Conservation (phyloP, 2,113 vertebrate genomes). For the Merops nubicus region DNA sequence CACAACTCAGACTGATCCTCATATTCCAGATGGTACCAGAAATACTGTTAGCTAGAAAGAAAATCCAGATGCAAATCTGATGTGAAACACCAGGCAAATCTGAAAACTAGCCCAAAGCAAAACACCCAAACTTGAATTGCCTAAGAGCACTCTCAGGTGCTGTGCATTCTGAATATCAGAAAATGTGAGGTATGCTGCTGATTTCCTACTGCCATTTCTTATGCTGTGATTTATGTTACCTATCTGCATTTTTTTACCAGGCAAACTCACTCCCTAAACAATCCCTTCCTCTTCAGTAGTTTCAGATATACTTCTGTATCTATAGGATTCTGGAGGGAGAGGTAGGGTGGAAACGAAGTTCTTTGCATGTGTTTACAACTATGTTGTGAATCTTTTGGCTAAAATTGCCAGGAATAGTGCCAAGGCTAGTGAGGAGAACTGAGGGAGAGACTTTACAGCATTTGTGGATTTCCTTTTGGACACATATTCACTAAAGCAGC, state of each 20-base stretch:
- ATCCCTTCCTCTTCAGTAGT: neutral
- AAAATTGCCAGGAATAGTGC: neutral
- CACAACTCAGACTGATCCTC: neutral
- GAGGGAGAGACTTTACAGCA: neutral
- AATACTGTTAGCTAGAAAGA: neutral
- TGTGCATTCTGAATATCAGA: neutral
- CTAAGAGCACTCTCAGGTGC: neutral
- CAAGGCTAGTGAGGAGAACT: neutral
- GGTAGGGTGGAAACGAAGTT: neutral
- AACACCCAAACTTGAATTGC: neutral
- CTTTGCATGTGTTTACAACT: neutral
- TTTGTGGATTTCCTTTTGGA: neutral
- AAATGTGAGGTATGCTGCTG: neutral
- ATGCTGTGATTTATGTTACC: neutral
- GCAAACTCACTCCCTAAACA: neutral
- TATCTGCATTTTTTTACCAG: neutral
- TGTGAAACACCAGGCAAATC: neutral
- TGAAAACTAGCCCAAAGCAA: neutral
- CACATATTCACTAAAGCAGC: neutral
- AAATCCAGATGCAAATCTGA: slow-evolving; percentile 23
- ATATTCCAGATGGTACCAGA: neutral
- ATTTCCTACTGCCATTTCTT: neutral
- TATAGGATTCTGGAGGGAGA: neutral
- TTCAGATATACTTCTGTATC: neutral
- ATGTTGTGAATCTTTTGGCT: neutral